A percentile compares a stretch with the other conserved stretches of the same genome.
phyloP scores from a whole-genome alignment of 2,888 invertebrate genomes.

The Trichogramma evanescens region DNA sequence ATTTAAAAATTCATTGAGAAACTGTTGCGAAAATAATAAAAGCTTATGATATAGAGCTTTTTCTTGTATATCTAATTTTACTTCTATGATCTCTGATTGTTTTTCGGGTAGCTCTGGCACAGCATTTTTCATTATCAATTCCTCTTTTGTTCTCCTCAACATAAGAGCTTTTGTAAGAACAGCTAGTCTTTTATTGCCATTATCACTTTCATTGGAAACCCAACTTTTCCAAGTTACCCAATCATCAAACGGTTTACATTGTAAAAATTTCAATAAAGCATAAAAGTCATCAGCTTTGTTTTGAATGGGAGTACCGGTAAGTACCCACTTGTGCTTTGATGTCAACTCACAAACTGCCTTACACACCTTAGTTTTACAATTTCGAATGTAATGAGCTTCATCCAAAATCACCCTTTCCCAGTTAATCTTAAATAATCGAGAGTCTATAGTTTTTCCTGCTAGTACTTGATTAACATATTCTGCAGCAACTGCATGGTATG shows the following conservation, averaged over 20 bases:
- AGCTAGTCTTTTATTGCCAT: slow-evolving; percentile 1
- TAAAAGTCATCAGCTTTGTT: slow-evolving; percentile 13
- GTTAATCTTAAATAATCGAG: slow-evolving; percentile 12
- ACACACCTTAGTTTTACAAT: background rate
- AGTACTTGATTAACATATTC: slow-evolving; percentile 1
- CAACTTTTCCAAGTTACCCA: slow-evolving; percentile 2
- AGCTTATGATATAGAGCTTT: slow-evolving; percentile 13
- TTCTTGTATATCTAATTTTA: slow-evolving; percentile 11
- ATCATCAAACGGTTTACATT: slow-evolving; percentile 14
- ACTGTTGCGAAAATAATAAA: slow-evolving; percentile 4
- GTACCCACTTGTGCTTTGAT: slow-evolving; percentile 9
- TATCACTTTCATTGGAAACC: background rate
- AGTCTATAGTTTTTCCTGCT: slow-evolving; percentile 1
- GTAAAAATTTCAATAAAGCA: slow-evolving; percentile 12
- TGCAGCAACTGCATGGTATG: slow-evolving; percentile 65
- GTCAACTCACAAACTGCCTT: slow-evolving; percentile 5
- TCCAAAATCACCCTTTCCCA: slow-evolving; percentile 18
- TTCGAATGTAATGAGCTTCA: slow-evolving; percentile 16
- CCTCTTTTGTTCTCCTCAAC: slow-evolving; percentile 14
- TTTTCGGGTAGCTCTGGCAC: slow-evolving; percentile 10
- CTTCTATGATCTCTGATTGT: background rate
- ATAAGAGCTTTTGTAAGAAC: slow-evolving; percentile 11
- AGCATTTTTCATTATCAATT: slow-evolving; percentile 3
- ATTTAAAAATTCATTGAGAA: slow-evolving; percentile 11
- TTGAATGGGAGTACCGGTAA: slow-evolving; percentile 19